These are phyloP conservation scores for Drosophila hydei DNA, from an alignment of 1,140 invertebrate genomes.

Conservation along the genomic window DNA sequence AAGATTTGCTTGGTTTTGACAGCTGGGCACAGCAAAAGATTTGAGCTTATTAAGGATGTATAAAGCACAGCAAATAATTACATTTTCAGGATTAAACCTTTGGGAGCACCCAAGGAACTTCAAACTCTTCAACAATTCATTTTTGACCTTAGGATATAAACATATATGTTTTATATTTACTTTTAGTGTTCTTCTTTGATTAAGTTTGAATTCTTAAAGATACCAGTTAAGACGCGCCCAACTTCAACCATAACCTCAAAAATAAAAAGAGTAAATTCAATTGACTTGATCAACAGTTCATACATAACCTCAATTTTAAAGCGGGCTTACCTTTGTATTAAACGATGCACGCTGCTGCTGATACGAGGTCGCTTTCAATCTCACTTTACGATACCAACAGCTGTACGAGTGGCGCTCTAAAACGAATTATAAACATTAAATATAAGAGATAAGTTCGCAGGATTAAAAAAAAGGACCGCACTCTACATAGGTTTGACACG, in stretches of 20 bases:
- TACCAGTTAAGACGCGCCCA: not conserved
- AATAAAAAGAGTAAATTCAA: not conserved
- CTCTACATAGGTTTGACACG: conserved; percentile 2
- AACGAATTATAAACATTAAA: conserved; percentile 27
- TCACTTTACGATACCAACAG: not conserved
- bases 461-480: not conserved
- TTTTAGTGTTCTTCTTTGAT: not conserved
- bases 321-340: conserved; percentile 3
- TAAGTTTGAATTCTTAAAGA: conserved; percentile 22
- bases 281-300: conserved; percentile 2
- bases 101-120: not conserved
- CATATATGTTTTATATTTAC: not conserved
- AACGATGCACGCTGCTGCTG: conserved; percentile 1
- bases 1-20: conserved; percentile 41
- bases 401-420: conserved; percentile 17
- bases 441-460: conserved; percentile 7
- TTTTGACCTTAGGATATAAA: not conserved
- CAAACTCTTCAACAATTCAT: conserved; percentile 2
- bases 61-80: conserved; percentile 35
- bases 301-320: conserved; percentile 2
- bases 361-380: conserved; percentile 1
- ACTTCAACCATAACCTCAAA: not conserved
- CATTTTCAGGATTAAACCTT: conserved; percentile 24
- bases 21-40: conserved; percentile 11
- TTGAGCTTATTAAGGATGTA: conserved; percentile 31